Percentiles rank a stretch among this genome's conserved stretches.
These are phyloP conservation scores for Drosophila athabasca DNA, from an alignment of 1,140 invertebrate species.

Conservation along the genomic window DNA sequence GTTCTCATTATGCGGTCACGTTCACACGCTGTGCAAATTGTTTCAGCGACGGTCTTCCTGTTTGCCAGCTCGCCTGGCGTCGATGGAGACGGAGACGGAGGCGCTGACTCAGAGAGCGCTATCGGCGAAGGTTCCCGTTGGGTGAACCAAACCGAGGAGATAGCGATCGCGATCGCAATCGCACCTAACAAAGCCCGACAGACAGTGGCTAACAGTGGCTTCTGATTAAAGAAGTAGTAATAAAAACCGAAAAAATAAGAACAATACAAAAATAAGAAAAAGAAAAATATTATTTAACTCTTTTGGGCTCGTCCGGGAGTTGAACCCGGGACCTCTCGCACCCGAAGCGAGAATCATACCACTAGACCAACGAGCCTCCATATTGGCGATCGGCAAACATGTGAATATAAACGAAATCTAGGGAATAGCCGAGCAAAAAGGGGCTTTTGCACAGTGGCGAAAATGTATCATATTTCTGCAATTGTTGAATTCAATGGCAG, in stretches of 20 bases:
- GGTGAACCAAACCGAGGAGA: slow-evolving; percentile 11
- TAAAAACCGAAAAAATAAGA: neutral
- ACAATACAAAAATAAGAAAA: neutral
- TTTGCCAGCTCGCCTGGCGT: neutral
- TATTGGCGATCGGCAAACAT: too few species aligned
- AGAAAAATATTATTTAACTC: neutral
- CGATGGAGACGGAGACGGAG: neutral
- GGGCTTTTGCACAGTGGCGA: too few species aligned
- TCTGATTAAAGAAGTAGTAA: neutral
- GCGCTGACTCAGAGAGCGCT: neutral
- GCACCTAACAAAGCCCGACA: too few species aligned
- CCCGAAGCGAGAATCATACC: slow-evolving; percentile 87
- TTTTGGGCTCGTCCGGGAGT: slow-evolving; percentile 90
- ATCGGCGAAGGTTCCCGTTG: slow-evolving; percentile 1
- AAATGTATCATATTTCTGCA: too few species aligned
- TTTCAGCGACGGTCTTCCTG: slow-evolving; percentile 17
- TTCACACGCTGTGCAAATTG: slow-evolving; percentile 40
- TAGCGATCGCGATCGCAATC: neutral
- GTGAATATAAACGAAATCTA: too few species aligned
- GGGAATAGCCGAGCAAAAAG: too few species aligned
- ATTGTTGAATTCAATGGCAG: too few species aligned
- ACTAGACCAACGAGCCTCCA: slow-evolving; percentile 74
- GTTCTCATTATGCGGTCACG: slow-evolving; percentile 27
- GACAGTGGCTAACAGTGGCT: neutral
- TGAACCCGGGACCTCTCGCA: slow-evolving; percentile 93